Conservation (phyloP, 64 coral and sea anemone species). For the Dendrophyllia cribrosa region DNA sequence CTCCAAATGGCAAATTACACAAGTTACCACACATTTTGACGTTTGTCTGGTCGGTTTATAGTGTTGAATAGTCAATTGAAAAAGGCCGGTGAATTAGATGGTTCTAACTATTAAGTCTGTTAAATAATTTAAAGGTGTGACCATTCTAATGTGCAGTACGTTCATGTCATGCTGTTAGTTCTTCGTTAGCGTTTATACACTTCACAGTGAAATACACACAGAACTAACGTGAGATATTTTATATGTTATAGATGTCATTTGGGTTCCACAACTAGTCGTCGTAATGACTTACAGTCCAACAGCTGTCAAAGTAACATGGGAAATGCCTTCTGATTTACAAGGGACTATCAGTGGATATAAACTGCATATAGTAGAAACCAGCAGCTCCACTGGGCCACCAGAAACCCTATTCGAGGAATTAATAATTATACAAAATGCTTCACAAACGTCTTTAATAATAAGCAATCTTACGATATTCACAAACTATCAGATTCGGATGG, state of each 20-base stretch:
- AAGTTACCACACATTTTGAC: no score
- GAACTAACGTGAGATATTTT: no score
- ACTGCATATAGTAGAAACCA: slow-evolving; percentile 5
- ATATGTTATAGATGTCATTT: not conserved
- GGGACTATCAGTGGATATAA: not conserved
- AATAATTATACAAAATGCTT: not conserved
- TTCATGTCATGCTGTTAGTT: no score
- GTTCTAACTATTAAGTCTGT: no score
- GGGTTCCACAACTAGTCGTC: not conserved
- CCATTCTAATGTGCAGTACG: no score
- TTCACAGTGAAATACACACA: no score
- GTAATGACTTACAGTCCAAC: not conserved
- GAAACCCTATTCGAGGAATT: not conserved
- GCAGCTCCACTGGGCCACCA: not conserved
- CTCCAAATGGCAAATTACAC: no score
- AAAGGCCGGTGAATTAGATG: no score
- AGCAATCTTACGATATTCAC: not conserved
- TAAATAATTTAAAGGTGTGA: no score
- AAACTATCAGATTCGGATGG: not conserved
- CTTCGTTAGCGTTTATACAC: no score
- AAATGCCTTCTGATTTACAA: not conserved
- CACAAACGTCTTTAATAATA: not conserved
- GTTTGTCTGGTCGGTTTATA: no score
- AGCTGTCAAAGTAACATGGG: slow-evolving; percentile 21
- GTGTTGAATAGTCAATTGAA: no score